phyloP scores from a whole-genome alignment of 35 echinoderm and acorn worm genomes.

The Apostichopus californicus region DNA sequence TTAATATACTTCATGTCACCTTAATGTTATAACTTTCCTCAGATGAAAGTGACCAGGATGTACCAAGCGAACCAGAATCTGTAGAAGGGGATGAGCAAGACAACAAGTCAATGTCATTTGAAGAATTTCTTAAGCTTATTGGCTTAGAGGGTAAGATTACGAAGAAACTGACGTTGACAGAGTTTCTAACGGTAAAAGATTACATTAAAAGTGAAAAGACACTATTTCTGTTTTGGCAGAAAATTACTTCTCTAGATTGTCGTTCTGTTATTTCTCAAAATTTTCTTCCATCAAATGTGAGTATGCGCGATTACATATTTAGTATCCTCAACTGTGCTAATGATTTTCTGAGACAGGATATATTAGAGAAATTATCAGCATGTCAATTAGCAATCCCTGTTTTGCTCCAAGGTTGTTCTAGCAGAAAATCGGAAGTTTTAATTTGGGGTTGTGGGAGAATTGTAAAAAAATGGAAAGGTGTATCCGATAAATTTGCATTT shows the following conservation, averaged over 20 bases:
- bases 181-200: not conserved
- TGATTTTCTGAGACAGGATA: conserved; percentile 2
- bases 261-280: not conserved
- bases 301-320: conserved; percentile 19
- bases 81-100: not conserved
- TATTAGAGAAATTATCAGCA: conserved; percentile 33
- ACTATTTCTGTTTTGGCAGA: conserved; percentile 6
- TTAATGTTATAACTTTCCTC: not conserved
- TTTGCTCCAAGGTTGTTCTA: not conserved
- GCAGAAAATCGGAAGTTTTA: not conserved
- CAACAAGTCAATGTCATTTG: not conserved
- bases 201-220: not conserved
- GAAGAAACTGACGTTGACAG: not conserved
- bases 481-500: not conserved
- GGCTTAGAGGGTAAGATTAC: not conserved
- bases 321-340: conserved; percentile 7
- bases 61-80: not conserved
- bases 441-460: conserved; percentile 2
- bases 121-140: not conserved
- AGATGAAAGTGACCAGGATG: not conserved
- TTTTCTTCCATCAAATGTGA: not conserved
- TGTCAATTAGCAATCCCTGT: conserved; percentile 28
- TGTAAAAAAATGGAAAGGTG: conserved; percentile 27
- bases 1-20: not conserved
- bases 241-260: not conserved